Percentiles rank a stretch among this genome's conserved stretches.
Evolutionary conservation across 2,797 vertebrate species (phyloP).

Genomic region (Gadopsis marmoratus): DNA sequence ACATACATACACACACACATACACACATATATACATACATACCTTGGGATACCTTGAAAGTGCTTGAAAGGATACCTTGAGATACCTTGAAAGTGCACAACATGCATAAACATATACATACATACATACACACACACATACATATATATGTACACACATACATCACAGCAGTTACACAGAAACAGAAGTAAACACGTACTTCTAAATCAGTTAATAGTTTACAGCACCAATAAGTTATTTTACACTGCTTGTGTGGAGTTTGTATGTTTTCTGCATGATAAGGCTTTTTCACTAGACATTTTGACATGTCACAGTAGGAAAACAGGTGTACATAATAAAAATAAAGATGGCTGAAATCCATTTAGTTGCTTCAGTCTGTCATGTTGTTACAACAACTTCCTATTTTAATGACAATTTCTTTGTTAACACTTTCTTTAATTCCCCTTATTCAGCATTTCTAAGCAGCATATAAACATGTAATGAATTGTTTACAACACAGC

Average conservation of each 20-base stretch:
- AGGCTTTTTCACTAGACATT: background rate
- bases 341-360: background rate
- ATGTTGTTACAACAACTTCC: background rate
- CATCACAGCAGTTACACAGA: background rate
- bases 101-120: too few relatives aligned
- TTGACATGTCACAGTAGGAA: background rate
- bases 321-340: background rate
- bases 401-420: background rate
- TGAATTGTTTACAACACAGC: background rate
- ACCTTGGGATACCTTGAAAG: too few relatives aligned
- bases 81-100: too few relatives aligned
- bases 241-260: background rate
- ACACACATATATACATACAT: too few relatives aligned
- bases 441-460: background rate
- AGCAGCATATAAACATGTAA: background rate
- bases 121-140: too few relatives aligned
- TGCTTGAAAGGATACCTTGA: too few relatives aligned
- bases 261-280: background rate
- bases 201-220: background rate
- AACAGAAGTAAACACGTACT: background rate
- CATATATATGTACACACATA: too few relatives aligned
- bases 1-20: too few relatives aligned
- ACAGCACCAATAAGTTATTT: background rate
- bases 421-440: background rate
- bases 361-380: background rate